A percentile compares a stretch with the other conserved stretches of the same genome.
These are phyloP conservation scores for Paramuricea clavata DNA, from an alignment of 92 coral and sea anemone species.

Conservation along the genomic window DNA sequence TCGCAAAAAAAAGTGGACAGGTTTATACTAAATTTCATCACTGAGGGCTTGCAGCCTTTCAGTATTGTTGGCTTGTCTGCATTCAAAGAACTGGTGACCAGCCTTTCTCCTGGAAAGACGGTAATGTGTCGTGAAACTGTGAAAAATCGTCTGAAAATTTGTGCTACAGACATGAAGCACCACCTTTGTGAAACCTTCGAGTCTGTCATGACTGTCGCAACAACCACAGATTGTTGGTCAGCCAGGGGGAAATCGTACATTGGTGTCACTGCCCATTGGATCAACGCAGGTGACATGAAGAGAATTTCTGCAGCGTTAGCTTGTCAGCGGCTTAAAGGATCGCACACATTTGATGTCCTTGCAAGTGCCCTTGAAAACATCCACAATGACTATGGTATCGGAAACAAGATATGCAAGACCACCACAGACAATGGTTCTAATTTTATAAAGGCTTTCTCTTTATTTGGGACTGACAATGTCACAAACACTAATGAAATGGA, in stretches of 20 bases:
- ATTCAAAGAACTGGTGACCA: conserved; percentile 33
- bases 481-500: conserved; percentile 36
- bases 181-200: conserved; percentile 1
- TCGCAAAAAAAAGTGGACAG: conserved; percentile 25
- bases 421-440: conserved; percentile 27
- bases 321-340: conserved; percentile 33
- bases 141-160: conserved; percentile 20
- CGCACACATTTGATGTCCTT: conserved; percentile 24
- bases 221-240: conserved; percentile 39
- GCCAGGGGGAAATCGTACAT: conserved; percentile 30
- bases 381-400: conserved; percentile 40
- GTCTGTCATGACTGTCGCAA: conserved; percentile 26
- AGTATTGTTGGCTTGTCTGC: conserved; percentile 37
- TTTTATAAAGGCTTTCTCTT: conserved; percentile 18
- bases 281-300: conserved; percentile 20
- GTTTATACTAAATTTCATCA: conserved; percentile 35
- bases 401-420: conserved; percentile 38
- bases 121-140: conserved; percentile 39
- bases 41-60: conserved; percentile 39
- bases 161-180: conserved; percentile 17
- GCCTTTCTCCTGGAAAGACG: conserved; percentile 27
- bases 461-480: conserved; percentile 34
- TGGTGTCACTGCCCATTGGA: conserved; percentile 42
- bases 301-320: conserved; percentile 31
- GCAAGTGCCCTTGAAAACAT: conserved; percentile 34